Conservation (phyloP, 2,888 invertebrate genomes). For the Linnaemya tessellans region DNA sequence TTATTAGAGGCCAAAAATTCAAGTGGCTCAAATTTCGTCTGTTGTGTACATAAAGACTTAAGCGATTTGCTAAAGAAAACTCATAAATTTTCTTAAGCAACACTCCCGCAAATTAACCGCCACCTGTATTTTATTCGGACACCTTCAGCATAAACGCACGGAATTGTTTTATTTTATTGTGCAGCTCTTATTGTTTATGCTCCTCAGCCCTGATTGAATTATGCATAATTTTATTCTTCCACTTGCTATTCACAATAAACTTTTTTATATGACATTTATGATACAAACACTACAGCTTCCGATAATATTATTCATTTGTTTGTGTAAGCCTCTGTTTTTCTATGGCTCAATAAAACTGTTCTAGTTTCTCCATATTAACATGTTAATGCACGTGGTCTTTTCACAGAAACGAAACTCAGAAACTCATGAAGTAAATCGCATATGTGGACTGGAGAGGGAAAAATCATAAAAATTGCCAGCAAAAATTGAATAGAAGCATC, state of each 20-base stretch:
- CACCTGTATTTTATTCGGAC: not conserved
- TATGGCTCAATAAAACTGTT: slow-evolving; percentile 26
- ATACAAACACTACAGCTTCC: not conserved
- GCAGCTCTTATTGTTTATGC: slow-evolving; percentile 26
- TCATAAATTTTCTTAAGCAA: not conserved
- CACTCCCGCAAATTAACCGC: not conserved
- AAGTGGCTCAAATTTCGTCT: no score
- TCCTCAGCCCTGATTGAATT: slow-evolving; percentile 43
- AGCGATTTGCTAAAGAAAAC: not conserved
- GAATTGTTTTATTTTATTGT: slow-evolving; percentile 13
- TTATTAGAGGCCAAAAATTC: no score
- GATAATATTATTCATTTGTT: not conserved
- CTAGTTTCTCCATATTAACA: slow-evolving; percentile 20
- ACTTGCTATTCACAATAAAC: slow-evolving; percentile 41
- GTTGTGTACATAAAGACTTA: slow-evolving; percentile 6
- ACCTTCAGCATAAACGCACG: not conserved
- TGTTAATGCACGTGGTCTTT: slow-evolving; percentile 42
- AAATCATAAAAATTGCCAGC: slow-evolving; percentile 57
- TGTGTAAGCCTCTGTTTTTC: slow-evolving; percentile 18
- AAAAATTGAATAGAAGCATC: slow-evolving; percentile 34
- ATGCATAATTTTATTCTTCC: slow-evolving; percentile 42
- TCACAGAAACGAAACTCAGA: slow-evolving; percentile 8
- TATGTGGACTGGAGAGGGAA: slow-evolving; percentile 15
- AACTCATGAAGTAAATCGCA: not conserved
- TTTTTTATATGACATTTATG: slow-evolving; percentile 14